Conservation (phyloP, 2,888 invertebrate genomes). For the Vandiemenella viatica region DNA sequence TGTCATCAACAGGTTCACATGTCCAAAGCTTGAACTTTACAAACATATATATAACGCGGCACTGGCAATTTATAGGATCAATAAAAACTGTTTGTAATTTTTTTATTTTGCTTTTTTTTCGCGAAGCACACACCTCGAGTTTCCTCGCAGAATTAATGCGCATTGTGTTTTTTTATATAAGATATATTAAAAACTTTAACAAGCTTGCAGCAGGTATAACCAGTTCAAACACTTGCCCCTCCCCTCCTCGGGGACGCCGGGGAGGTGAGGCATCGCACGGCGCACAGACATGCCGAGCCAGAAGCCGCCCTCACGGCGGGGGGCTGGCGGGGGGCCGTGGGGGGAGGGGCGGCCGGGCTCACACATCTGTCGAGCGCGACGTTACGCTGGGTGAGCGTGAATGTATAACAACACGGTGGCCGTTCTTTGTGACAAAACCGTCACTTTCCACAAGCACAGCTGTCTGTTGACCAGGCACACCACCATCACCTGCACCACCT, state of each 20-base stretch:
- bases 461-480: slow-evolving; percentile 41
- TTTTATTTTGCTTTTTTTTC: too few relatives aligned
- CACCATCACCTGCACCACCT: slow-evolving; percentile 8
- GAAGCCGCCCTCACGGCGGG: slow-evolving; percentile 1
- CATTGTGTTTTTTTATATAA: slow-evolving; percentile 3
- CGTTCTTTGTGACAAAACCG: slow-evolving; percentile 69
- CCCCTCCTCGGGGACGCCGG: too few relatives aligned
- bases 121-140: slow-evolving; percentile 13
- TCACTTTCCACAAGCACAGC: slow-evolving; percentile 75
- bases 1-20: slow-evolving; percentile 15
- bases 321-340: slow-evolving; percentile 23
- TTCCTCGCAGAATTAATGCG: too few relatives aligned
- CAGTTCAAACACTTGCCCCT: slow-evolving; percentile 8
- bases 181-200: slow-evolving; percentile 5
- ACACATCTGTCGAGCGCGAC: slow-evolving; percentile 72
- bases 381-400: slow-evolving; percentile 74
- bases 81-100: slow-evolving; percentile 15
- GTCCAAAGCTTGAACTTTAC: slow-evolving; percentile 13
- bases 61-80: slow-evolving; percentile 16
- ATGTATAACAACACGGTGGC: slow-evolving; percentile 80
- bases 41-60: slow-evolving; percentile 16
- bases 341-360: slow-evolving; percentile 64
- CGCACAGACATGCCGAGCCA: too few relatives aligned
- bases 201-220: slow-evolving; percentile 8
- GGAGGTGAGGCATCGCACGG: too few relatives aligned